These are phyloP conservation scores for Diachasmimorpha longicaudata DNA, from an alignment of 1,140 invertebrate species.

Conservation along the genomic window DNA sequence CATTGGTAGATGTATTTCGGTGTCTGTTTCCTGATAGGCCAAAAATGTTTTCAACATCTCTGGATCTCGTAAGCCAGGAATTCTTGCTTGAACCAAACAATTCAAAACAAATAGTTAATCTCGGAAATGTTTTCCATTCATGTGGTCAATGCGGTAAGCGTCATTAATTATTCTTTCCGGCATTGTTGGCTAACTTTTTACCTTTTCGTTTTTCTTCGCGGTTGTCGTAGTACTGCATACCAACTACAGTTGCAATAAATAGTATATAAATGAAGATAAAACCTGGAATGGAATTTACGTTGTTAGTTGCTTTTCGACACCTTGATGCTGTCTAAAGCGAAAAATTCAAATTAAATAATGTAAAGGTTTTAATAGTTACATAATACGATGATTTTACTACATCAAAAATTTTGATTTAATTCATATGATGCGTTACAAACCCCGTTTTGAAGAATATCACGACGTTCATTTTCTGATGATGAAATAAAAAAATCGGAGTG, in stretches of 20 bases:
- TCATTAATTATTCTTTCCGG: not conserved
- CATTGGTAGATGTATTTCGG: slow-evolving; percentile 28
- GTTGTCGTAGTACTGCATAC: slow-evolving; percentile 56
- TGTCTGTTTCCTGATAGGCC: slow-evolving; percentile 38
- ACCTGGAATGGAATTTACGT: slow-evolving; percentile 40
- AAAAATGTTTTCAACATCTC: slow-evolving; percentile 49
- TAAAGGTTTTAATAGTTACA: too few relatives aligned
- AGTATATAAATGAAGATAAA: slow-evolving; percentile 68
- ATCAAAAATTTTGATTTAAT: too few relatives aligned
- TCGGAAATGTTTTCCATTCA: not conserved
- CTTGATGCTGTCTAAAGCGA: not conserved
- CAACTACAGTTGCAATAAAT: slow-evolving; percentile 68
- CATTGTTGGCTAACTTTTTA: slow-evolving; percentile 9
- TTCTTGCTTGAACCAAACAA: slow-evolving; percentile 36
- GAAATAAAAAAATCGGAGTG: too few relatives aligned
- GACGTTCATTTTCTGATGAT: too few relatives aligned
- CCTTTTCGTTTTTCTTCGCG: slow-evolving; percentile 44
- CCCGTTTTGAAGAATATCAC: too few relatives aligned
- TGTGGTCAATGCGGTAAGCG: not conserved
- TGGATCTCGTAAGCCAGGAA: slow-evolving; percentile 45
- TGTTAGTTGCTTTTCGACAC: not conserved
- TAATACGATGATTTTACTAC: too few relatives aligned
- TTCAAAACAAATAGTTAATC: not conserved
- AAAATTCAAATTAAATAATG: slow-evolving; percentile 20
- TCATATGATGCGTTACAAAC: too few relatives aligned